A percentile compares a stretch with the other conserved stretches of the same genome.
Conservation (phyloP, 2,113 vertebrate genomes). For the Myrmecobius fasciatus region DNA sequence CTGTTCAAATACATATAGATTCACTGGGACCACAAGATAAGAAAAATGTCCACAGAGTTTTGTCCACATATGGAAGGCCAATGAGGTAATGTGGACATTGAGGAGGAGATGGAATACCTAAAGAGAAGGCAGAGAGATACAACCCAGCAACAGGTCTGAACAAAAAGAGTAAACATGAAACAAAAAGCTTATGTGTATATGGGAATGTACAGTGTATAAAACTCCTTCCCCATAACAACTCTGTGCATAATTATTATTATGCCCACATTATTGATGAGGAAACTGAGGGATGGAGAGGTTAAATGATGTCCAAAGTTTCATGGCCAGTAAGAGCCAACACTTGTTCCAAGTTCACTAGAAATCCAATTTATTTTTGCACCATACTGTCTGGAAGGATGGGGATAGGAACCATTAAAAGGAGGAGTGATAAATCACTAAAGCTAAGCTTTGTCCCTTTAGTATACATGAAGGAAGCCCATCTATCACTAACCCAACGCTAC, state of each 20-base stretch:
- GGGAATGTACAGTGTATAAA: not conserved
- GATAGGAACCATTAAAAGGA: not conserved
- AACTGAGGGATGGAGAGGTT: not conserved
- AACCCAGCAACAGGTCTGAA: not conserved
- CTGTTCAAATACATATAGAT: not conserved
- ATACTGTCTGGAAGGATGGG: not conserved
- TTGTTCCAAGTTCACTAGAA: not conserved
- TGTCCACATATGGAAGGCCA: not conserved
- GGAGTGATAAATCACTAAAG: not conserved
- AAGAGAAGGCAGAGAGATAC: not conserved
- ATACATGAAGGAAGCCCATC: not conserved
- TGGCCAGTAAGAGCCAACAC: not conserved
- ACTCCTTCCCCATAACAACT: not conserved
- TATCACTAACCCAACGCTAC: constrained; percentile 62
- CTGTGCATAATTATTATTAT: not conserved
- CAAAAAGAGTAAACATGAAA: not conserved
- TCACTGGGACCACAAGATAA: not conserved
- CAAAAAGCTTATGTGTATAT: not conserved
- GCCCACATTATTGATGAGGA: not conserved
- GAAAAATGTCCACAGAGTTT: not conserved
- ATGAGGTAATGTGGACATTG: not conserved
- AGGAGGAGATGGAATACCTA: not conserved
- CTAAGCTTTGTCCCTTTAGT: not conserved
- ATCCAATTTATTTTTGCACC: not conserved
- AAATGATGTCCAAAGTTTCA: not conserved